Percentiles rank a stretch among this genome's conserved stretches.
These are phyloP conservation scores for Anarsia innoxiella DNA, from an alignment of 2,888 invertebrate genomes.

Conservation along the genomic window DNA sequence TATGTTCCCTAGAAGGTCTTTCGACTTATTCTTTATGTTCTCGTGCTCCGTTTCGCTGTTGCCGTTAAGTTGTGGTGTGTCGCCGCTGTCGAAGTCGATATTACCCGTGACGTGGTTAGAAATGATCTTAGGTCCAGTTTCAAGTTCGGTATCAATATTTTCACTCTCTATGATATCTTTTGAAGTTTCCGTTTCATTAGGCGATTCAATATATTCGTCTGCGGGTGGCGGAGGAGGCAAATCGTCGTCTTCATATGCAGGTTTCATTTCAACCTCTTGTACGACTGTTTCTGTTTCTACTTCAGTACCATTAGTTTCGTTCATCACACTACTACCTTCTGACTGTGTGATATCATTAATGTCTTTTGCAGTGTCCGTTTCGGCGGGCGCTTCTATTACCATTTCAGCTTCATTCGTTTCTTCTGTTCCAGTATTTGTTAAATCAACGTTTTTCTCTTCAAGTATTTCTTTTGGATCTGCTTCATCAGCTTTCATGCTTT, in stretches of 20 bases:
- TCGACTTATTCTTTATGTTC: conserved; percentile 34
- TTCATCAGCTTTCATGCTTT: no score
- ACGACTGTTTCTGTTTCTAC: background rate
- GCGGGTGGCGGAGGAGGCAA: conserved; percentile 40
- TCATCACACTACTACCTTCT: no score
- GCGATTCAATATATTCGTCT: no score
- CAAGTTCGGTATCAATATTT: conserved; percentile 13
- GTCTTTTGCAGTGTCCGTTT: no score
- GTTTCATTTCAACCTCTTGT: background rate
- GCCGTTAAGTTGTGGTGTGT: conserved; percentile 22
- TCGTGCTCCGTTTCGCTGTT: conserved; percentile 27
- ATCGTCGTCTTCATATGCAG: conserved; percentile 17
- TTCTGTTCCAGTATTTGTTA: no score
- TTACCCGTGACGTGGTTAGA: conserved; percentile 25
- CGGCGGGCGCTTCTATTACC: no score
- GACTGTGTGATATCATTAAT: no score
- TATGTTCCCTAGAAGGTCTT: conserved; percentile 27
- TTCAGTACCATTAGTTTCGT: no score
- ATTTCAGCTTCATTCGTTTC: no score
- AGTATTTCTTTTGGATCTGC: no score
- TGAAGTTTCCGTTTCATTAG: conserved; percentile 23
- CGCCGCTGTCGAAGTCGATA: conserved; percentile 20
- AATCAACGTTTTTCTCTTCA: no score
- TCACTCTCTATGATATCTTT: background rate
- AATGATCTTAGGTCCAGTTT: conserved; percentile 18